phyloP scores from a whole-genome alignment of 2,797 vertebrate genomes.

The Neosalanx taihuensis region DNA sequence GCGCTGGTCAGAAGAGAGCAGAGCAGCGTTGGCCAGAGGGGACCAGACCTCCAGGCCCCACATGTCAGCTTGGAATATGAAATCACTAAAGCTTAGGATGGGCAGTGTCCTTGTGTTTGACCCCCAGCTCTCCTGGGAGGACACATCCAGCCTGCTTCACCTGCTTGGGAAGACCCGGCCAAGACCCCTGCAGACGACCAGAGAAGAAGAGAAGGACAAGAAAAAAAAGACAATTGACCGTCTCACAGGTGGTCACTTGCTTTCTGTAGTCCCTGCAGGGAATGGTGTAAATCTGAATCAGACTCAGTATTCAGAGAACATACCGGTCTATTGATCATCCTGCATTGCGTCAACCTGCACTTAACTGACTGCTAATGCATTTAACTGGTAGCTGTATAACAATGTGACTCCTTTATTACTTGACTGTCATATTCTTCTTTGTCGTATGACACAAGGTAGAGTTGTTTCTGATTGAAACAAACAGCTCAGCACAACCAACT shows the following conservation, averaged over 20 bases:
- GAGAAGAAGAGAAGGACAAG: background rate
- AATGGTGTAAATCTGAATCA: background rate
- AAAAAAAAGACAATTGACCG: background rate
- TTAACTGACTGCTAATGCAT: background rate
- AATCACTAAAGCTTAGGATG: slow-evolving; percentile 1
- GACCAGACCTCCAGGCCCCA: slow-evolving; percentile 11
- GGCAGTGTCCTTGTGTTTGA: slow-evolving; percentile 4
- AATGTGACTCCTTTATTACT: slow-evolving; percentile 10
- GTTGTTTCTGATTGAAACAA: slow-evolving; percentile 31
- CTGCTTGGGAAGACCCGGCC: background rate
- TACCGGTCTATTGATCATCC: background rate
- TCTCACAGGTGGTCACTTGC: background rate
- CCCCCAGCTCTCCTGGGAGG: background rate
- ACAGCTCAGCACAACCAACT: slow-evolving; percentile 41
- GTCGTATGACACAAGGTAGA: slow-evolving; percentile 14
- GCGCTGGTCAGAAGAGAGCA: slow-evolving; percentile 21
- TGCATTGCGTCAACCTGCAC: background rate
- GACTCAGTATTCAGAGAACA: background rate
- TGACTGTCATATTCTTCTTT: no score
- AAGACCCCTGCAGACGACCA: background rate
- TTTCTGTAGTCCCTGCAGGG: background rate
- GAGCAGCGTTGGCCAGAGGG: slow-evolving; percentile 15
- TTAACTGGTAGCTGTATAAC: slow-evolving; percentile 29
- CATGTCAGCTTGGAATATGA: background rate
- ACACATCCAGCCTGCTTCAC: background rate